Conservation (phyloP, 92 coral and sea anemone species). For the Porites lobata region DNA sequence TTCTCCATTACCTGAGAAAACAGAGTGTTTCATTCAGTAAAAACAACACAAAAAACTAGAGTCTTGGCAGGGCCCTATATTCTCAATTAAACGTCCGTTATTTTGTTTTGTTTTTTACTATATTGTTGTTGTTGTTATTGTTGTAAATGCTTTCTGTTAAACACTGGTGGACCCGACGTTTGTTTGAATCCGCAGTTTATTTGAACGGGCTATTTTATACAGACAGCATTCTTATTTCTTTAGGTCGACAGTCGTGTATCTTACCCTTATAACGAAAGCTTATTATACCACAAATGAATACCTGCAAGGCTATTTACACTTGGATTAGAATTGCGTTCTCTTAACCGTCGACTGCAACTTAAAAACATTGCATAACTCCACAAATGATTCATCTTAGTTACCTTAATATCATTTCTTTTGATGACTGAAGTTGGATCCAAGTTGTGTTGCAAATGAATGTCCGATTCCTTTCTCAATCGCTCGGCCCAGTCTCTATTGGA, state of each 20-base stretch:
- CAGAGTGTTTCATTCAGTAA: background rate
- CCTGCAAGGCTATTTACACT: background rate
- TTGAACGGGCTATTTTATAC: too few relatives aligned
- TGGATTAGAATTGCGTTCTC: background rate
- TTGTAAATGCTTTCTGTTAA: too few relatives aligned
- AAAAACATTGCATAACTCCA: background rate
- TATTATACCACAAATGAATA: too few relatives aligned
- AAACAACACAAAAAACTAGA: background rate
- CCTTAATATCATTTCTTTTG: slow-evolving; percentile 89
- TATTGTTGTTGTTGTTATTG: too few relatives aligned
- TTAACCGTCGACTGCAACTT: background rate
- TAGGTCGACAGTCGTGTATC: too few relatives aligned
- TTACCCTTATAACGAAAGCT: too few relatives aligned
- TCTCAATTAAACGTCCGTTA: too few relatives aligned
- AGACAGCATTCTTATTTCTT: too few relatives aligned
- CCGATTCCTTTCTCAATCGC: slow-evolving; percentile 63
- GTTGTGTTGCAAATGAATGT: slow-evolving; percentile 48
- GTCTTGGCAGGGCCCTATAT: too few relatives aligned
- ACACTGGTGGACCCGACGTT: too few relatives aligned
- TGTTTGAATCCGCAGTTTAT: too few relatives aligned
- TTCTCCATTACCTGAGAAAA: slow-evolving; percentile 21
- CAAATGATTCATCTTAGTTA: slow-evolving; percentile 7
- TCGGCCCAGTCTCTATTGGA: slow-evolving; percentile 44
- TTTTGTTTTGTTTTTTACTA: too few relatives aligned
- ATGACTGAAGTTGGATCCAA: slow-evolving; percentile 71